Percentiles rank a stretch among this genome's conserved stretches.
These are phyloP conservation scores for Clarias gariepinus DNA, from an alignment of 2,113 vertebrate genomes.

Conservation along the genomic window DNA sequence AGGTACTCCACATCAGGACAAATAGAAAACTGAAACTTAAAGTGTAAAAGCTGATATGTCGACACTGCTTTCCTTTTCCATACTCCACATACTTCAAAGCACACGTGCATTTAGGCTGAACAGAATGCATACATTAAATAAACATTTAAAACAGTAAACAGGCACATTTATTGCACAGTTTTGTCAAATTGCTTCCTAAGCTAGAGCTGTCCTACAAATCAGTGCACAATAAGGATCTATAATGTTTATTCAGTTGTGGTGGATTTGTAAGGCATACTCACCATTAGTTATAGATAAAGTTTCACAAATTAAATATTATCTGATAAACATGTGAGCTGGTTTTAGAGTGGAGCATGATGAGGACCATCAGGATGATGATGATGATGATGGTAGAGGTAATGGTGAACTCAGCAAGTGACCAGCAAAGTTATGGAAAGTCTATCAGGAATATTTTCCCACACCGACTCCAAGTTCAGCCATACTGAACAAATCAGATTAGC, in stretches of 20 bases:
- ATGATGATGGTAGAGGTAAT: not conserved
- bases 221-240: not conserved
- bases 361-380: not conserved
- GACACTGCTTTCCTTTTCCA: not conserved
- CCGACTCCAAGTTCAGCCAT: slow-evolving; percentile 72
- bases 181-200: not conserved
- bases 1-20: not conserved
- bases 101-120: not conserved
- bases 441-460: slow-evolving; percentile 74
- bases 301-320: not conserved
- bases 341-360: not conserved
- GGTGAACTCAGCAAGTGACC: slow-evolving; percentile 2
- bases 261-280: not conserved
- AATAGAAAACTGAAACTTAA: not conserved
- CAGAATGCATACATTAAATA: not conserved
- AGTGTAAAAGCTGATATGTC: not conserved
- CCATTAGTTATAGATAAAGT: not conserved
- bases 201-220: not conserved
- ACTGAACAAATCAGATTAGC: slow-evolving; percentile 81
- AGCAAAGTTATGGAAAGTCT: slow-evolving; percentile 39
- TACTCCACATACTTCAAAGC: not conserved
- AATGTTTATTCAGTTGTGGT: not conserved
- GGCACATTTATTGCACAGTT: not conserved
- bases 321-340: not conserved
- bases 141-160: not conserved